Percentiles rank a stretch among this genome's conserved stretches.
Conservation (phyloP, 2,888 invertebrate species). For the Siphlonurus alternatus region DNA sequence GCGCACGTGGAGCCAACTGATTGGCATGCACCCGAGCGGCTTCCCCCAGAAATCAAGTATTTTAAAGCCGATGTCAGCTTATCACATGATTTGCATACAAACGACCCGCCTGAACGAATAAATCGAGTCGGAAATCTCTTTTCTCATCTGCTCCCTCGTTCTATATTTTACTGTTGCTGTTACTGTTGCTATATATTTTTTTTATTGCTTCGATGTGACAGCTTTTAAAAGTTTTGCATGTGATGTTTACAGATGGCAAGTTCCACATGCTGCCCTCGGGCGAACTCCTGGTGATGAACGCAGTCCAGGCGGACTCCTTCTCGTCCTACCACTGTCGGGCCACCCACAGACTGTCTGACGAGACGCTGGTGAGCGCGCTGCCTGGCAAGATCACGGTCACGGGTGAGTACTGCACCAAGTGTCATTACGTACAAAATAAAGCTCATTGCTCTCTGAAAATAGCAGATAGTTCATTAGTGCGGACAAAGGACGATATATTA, state of each 20-base stretch:
- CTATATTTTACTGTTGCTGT: background rate
- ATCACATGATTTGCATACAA: slow-evolving; percentile 2
- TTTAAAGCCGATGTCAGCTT: background rate
- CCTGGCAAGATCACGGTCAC: slow-evolving; percentile 16
- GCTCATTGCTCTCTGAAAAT: background rate
- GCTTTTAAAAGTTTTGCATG: too few species aligned
- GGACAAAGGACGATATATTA: too few species aligned
- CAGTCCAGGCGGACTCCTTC: slow-evolving; percentile 16
- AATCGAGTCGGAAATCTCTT: background rate
- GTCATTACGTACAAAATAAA: background rate
- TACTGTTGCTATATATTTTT: background rate
- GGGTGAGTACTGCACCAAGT: too few species aligned
- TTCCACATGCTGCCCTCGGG: slow-evolving; percentile 20
- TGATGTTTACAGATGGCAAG: slow-evolving; percentile 19
- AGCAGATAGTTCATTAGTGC: too few species aligned
- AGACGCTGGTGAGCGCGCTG: slow-evolving; percentile 17
- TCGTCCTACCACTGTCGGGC: slow-evolving; percentile 18
- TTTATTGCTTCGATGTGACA: too few species aligned
- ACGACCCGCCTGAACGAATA: background rate
- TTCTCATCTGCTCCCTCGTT: background rate
- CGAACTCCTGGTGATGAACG: slow-evolving; percentile 18
- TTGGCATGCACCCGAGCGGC: background rate
- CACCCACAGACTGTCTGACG: slow-evolving; percentile 17
- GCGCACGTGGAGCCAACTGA: background rate
- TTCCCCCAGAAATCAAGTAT: background rate